Evolutionary conservation across 2,888 invertebrate species (phyloP).

Genomic region (Ischnus inquisitorius): DNA sequence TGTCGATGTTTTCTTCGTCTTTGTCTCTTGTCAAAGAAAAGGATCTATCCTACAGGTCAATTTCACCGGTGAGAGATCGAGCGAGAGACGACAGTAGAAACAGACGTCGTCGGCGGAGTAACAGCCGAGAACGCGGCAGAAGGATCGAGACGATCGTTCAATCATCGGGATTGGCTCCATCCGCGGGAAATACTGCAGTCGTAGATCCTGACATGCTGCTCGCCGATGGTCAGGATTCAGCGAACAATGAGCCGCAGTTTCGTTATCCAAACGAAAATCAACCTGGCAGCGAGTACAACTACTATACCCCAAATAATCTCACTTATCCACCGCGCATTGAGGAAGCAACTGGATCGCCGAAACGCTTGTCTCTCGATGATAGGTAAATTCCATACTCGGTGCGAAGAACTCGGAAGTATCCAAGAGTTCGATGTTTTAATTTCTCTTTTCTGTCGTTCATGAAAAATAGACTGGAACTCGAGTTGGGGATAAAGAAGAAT

Average conservation of each 20-base stretch:
- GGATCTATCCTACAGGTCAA: conserved; percentile 52
- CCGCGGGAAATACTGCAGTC: conserved; percentile 68
- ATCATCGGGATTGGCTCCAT: conserved; percentile 72
- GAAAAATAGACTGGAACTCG: conserved; percentile 86
- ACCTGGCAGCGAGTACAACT: conserved; percentile 78
- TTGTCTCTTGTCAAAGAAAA: not conserved
- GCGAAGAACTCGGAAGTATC: no score
- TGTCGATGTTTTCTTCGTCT: not conserved
- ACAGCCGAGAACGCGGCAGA: conserved; percentile 75
- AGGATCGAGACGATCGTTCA: conserved; percentile 83
- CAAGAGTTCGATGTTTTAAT: conserved; percentile 2
- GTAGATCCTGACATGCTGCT: conserved; percentile 71
- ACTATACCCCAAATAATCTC: conserved; percentile 82
- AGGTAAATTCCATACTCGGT: conserved; percentile 78
- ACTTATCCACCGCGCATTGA: conserved; percentile 84
- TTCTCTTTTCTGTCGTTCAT: conserved; percentile 26
- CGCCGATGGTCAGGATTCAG: conserved; percentile 64
- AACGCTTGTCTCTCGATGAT: conserved; percentile 88
- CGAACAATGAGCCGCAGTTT: conserved; percentile 70
- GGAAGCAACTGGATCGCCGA: conserved; percentile 85
- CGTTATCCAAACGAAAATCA: conserved; percentile 78
- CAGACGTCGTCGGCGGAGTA: conserved; percentile 61
- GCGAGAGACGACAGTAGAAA: conserved; percentile 68
- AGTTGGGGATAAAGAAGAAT: conserved; percentile 87
- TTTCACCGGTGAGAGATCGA: conserved; percentile 74